These are phyloP conservation scores for Asobara japonica DNA, from an alignment of 1,140 invertebrate species.

Conservation along the genomic window DNA sequence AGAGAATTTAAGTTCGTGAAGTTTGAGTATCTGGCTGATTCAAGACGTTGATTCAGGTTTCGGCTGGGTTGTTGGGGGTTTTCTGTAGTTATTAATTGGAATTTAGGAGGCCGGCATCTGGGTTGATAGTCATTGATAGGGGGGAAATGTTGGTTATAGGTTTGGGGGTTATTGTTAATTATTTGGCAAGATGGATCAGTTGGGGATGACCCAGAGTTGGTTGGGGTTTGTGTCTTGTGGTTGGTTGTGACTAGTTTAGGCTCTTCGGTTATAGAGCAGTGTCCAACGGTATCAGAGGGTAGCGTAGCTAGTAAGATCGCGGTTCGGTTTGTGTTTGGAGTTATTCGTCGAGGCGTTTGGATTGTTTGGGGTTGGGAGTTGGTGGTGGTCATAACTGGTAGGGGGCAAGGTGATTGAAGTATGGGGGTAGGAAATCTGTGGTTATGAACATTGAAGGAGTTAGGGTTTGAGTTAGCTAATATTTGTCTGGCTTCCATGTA, in stretches of 20 bases:
- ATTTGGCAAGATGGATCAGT: neutral
- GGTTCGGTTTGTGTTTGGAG: too few species aligned
- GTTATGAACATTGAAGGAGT: neutral
- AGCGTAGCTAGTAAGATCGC: too few species aligned
- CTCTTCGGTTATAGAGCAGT: neutral
- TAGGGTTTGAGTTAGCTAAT: neutral
- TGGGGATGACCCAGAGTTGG: neutral
- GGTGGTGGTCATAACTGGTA: too few species aligned
- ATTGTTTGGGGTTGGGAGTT: too few species aligned
- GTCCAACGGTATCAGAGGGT: neutral
- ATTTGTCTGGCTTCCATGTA: neutral
- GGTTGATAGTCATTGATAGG: neutral
- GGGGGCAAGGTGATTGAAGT: too few species aligned
- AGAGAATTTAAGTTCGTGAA: too few species aligned
- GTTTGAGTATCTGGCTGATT: neutral
- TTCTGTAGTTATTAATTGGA: too few species aligned
- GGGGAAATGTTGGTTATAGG: neutral
- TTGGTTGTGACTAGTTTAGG: neutral
- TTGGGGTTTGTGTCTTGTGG: neutral
- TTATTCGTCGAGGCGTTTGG: too few species aligned
- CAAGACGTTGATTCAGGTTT: neutral
- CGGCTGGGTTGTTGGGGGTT: too few species aligned
- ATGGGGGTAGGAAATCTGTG: neutral
- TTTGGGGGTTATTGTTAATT: neutral
- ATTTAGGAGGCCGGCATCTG: neutral